Percentiles rank a stretch among this genome's conserved stretches.
phyloP scores from a whole-genome alignment of 2,888 invertebrate genomes.

The Neoascia interrupta region DNA sequence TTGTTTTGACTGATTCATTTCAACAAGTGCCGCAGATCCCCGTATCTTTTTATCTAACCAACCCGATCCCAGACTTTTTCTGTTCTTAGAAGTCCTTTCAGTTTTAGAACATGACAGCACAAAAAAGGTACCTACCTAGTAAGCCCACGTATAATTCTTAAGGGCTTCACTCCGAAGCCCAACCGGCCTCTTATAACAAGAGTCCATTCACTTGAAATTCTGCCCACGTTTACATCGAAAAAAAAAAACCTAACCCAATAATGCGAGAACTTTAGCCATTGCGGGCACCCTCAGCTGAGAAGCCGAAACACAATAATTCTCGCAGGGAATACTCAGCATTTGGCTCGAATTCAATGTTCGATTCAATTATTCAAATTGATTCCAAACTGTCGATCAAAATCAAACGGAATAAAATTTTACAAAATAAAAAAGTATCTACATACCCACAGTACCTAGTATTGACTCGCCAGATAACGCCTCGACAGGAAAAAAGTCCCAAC shows the following conservation, averaged over 20 bases:
- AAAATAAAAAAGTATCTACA: conserved; percentile 6
- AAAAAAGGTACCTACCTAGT: neutral
- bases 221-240: conserved; percentile 31
- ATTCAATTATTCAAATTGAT: conserved; percentile 32
- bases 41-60: too few relatives aligned
- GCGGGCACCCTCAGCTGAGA: neutral
- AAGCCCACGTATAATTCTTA: conserved; percentile 12
- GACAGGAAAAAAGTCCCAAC: neutral
- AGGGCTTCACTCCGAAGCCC: neutral
- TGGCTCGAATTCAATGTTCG: neutral
- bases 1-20: neutral
- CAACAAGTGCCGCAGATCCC: neutral
- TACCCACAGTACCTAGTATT: too few relatives aligned
- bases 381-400: conserved; percentile 44
- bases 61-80: too few relatives aligned
- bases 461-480: conserved; percentile 21
- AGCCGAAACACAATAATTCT: neutral
- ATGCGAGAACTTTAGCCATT: conserved; percentile 26
- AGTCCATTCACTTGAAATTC: conserved; percentile 36
- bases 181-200: conserved; percentile 3
- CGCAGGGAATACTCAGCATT: conserved; percentile 25
- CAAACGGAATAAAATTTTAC: conserved; percentile 25
- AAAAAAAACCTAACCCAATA: conserved; percentile 37
- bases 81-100: conserved; percentile 5
- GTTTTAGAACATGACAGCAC: neutral